Evolutionary conservation across 2,113 vertebrate genomes (phyloP).

Genomic region (Herpetotheres cachinnans): DNA sequence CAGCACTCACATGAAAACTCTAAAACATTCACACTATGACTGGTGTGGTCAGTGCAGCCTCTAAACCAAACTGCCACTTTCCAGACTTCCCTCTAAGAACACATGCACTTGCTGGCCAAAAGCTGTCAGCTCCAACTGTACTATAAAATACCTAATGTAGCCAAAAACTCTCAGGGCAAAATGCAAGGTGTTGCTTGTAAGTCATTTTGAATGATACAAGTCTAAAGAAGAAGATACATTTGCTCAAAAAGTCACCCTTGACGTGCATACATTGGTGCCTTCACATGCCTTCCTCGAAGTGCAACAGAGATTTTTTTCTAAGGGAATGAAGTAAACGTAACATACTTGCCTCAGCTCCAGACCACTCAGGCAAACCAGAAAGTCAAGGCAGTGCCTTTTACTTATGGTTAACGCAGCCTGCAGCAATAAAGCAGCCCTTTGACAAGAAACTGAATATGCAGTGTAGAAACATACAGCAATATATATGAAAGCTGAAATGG

Average conservation of each 20-base stretch:
- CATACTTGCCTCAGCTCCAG: not conserved
- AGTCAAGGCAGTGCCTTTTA: not conserved
- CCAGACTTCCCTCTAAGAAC: not conserved
- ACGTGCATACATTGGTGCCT: not conserved
- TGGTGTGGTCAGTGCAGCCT: not conserved
- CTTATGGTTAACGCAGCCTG: not conserved
- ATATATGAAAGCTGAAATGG: not conserved
- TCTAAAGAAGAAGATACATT: not conserved
- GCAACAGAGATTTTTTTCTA: not conserved
- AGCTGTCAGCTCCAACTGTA: not conserved
- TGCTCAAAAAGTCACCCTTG: not conserved
- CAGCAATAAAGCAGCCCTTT: not conserved
- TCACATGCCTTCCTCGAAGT: not conserved
- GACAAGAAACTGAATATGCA: not conserved
- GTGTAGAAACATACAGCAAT: not conserved
- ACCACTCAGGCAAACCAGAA: not conserved
- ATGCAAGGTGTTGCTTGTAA: not conserved
- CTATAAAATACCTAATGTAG: not conserved
- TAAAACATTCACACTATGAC: not conserved
- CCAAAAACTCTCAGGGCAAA: not conserved
- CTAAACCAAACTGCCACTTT: not conserved
- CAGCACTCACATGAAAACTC: not conserved
- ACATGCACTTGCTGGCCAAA: not conserved
- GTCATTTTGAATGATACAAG: not conserved
- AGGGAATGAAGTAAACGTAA: not conserved